phyloP scores from a whole-genome alignment of 92 coral and sea anemone species.

The Bergia sp. region DNA sequence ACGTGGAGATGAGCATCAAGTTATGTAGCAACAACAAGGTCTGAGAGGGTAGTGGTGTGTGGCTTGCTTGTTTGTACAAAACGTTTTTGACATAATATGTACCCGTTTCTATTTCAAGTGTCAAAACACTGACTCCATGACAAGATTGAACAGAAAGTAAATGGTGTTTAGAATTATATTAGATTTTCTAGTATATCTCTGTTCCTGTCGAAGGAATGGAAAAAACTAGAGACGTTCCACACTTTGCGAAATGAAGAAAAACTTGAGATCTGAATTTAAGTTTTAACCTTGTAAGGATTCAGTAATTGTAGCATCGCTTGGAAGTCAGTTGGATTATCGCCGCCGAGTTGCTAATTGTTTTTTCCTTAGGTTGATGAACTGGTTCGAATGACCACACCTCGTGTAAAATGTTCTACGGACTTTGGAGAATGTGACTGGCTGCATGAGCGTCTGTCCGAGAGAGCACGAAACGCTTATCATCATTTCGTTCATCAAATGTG shows the following conservation, averaged over 20 bases:
- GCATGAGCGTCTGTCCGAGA: conserved; percentile 16
- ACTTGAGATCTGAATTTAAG: not conserved
- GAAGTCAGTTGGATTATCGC: too few species aligned
- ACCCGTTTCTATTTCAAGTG: not conserved
- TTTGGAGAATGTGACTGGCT: conserved; percentile 31
- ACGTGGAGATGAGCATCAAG: not conserved
- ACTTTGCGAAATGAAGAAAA: not conserved
- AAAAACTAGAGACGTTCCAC: not conserved
- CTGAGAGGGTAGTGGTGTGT: not conserved
- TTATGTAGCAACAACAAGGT: not conserved
- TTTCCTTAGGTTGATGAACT: conserved; percentile 15
- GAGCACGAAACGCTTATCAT: conserved; percentile 30
- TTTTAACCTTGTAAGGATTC: not conserved
- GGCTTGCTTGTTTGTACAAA: not conserved
- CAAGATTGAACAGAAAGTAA: not conserved
- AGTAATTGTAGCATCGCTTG: not conserved
- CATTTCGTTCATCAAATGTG: conserved; percentile 23
- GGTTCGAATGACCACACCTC: conserved; percentile 10
- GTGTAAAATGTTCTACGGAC: conserved; percentile 15
- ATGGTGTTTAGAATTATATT: not conserved
- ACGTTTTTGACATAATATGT: not conserved
- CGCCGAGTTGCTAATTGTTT: not conserved
- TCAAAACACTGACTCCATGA: not conserved
- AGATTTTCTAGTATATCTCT: not conserved
- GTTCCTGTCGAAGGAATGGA: not conserved